Conservation (phyloP, 2,113 vertebrate genomes). For the Dipodomys ordii region DNA sequence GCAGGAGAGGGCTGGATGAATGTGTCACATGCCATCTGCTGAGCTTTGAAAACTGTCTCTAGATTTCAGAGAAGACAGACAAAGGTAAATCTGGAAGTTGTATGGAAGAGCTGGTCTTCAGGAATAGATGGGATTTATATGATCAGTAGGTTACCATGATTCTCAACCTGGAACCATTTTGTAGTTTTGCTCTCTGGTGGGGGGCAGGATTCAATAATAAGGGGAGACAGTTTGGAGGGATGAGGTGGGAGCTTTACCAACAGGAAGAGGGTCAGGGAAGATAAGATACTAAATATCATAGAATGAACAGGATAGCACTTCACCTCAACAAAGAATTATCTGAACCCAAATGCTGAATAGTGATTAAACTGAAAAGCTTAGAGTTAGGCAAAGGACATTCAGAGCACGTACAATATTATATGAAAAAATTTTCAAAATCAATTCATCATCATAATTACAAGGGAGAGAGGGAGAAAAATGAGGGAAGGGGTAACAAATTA, state of each 20-base stretch:
- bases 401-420: not conserved
- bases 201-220: not conserved
- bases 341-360: not conserved
- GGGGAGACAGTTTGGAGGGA: not conserved
- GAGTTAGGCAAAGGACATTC: not conserved
- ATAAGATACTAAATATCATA: not conserved
- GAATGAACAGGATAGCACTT: not conserved
- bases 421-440: not conserved
- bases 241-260: not conserved
- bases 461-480: too few species aligned
- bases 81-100: not conserved
- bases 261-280: not conserved
- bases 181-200: not conserved
- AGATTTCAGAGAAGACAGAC: not conserved
- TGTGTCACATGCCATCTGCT: not conserved
- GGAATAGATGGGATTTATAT: not conserved
- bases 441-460: not conserved
- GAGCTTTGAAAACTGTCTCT: not conserved
- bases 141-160: not conserved
- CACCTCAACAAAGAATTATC: not conserved
- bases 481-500: too few species aligned
- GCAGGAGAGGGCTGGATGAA: not conserved
- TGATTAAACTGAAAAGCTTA: not conserved
- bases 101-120: not conserved
- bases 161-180: not conserved